Base-by-base conservation (phyloP, 2,888 invertebrate genomes). In the Eupithecia insigniata region DNA sequence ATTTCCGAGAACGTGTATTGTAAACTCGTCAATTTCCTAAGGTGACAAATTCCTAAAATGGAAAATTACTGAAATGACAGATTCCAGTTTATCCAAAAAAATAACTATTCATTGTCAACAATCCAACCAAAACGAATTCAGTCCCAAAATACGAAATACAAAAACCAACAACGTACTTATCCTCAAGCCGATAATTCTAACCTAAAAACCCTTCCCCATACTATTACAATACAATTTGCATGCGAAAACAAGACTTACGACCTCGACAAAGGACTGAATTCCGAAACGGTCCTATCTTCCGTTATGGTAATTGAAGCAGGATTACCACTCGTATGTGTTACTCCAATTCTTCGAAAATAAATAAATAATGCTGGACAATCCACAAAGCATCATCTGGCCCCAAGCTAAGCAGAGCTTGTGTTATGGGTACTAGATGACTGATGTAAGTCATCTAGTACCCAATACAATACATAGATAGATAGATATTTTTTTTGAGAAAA, bases 211-310 rank as follows among this genome's bases (percentile, higher is more conserved):
- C 34, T 62, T 34, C 1, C 71, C 22, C 46, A 55, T n/a, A 71
- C 72, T 68, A 68, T 71, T 55, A 67, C 72, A 76, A 75, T 77
- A 77, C 76, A 77, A 83, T 83, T 83, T 82, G 77, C 82, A 82
- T 82, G 79, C 76, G 79, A 82, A 83, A 80, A 81, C 77, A 80
- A 74, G 78, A 80, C 77, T 79, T 79, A 80, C 76, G 75, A 75
- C 77, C 65, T 36, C 55, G 64, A 66, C 73, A 78, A 83, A 81
- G 70, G 78, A 22, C 61, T 46, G 58, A 39, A 67, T 61, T 58
- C 30, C n/a, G 30, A 18, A 65, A 73, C 43, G 43, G 46, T 43
- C 46, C 46, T 10, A 46, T 66, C 55, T 66, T 32, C 36, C 66
- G 65, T 67, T 67, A 68, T 70, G 66, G 22, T 70, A 61, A 70